These are phyloP conservation scores for Prunella fulvescens DNA, from an alignment of 2,113 vertebrate species.

Conservation along the genomic window DNA sequence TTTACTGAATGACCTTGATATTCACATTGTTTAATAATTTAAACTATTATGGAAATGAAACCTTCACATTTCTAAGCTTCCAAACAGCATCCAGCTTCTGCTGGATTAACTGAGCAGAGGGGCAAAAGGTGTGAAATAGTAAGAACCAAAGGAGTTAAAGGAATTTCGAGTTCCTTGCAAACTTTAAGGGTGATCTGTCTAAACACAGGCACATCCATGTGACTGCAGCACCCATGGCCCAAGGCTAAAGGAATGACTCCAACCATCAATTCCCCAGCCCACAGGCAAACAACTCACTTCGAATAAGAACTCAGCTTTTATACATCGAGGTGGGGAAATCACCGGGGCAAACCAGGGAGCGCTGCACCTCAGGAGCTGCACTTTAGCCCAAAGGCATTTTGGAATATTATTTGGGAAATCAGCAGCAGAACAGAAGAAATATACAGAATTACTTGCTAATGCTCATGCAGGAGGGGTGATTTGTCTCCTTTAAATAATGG, in stretches of 20 bases:
- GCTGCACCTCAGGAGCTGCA: neutral
- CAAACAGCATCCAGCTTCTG: neutral
- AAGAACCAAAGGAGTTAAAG: neutral
- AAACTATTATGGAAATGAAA: neutral
- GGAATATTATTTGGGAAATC: slow-evolving; percentile 45
- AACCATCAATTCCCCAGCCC: neutral
- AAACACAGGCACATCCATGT: neutral
- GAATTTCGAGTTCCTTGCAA: neutral
- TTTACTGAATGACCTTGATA: neutral
- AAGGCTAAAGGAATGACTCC: neutral
- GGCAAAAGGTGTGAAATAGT: accelerated
- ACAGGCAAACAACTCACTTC: neutral
- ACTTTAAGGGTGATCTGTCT: neutral
- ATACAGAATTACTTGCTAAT: neutral
- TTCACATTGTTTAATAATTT: neutral
- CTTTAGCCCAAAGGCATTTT: neutral
- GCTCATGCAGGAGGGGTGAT: neutral
- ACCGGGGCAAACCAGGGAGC: neutral
- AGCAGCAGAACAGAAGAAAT: neutral
- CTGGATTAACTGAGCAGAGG: neutral
- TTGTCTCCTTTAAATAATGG: neutral
- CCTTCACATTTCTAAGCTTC: neutral
- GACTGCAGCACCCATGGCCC: neutral
- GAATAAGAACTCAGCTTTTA: neutral
- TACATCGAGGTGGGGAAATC: neutral